Percentiles rank a stretch among this genome's conserved stretches.
phyloP scores from a whole-genome alignment of 2,113 vertebrate species.

The Peromyscus polionotus region DNA sequence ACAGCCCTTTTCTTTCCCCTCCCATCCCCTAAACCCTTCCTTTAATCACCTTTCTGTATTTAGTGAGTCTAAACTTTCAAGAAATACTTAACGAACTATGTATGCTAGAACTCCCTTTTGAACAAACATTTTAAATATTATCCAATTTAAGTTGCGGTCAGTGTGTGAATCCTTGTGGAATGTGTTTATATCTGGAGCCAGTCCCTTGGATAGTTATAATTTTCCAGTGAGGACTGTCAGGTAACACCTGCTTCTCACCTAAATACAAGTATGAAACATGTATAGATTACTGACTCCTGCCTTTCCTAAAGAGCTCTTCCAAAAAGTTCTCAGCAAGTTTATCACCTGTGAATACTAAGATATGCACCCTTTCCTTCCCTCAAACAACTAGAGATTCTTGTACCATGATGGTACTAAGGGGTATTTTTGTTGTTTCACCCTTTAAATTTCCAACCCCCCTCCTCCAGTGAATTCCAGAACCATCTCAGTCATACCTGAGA shows the following conservation, averaged over 20 bases:
- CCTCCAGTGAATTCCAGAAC: neutral
- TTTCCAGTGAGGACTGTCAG: neutral
- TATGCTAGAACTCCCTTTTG: neutral
- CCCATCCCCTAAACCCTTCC: fast-evolving
- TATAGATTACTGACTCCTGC: neutral
- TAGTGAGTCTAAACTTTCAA: neutral
- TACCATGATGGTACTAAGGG: neutral
- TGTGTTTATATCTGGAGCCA: neutral
- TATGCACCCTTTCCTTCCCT: neutral
- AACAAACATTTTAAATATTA: neutral
- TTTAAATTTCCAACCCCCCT: neutral
- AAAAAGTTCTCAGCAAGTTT: constrained; percentile 51
- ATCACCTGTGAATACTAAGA: constrained; percentile 39
- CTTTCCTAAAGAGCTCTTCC: constrained; percentile 49
- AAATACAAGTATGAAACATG: neutral
- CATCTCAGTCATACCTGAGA: neutral
- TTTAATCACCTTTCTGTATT: neutral
- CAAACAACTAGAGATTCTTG: neutral
- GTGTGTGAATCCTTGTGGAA: neutral
- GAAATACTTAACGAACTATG: neutral
- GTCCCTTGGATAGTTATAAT: too few relatives aligned
- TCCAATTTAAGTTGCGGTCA: neutral
- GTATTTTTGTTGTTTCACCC: constrained; percentile 26
- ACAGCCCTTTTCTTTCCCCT: neutral
- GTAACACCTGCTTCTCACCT: neutral